Evolutionary conservation across 2,113 vertebrate genomes (phyloP).

Genomic region (Thamnophis sirtalis): DNA sequence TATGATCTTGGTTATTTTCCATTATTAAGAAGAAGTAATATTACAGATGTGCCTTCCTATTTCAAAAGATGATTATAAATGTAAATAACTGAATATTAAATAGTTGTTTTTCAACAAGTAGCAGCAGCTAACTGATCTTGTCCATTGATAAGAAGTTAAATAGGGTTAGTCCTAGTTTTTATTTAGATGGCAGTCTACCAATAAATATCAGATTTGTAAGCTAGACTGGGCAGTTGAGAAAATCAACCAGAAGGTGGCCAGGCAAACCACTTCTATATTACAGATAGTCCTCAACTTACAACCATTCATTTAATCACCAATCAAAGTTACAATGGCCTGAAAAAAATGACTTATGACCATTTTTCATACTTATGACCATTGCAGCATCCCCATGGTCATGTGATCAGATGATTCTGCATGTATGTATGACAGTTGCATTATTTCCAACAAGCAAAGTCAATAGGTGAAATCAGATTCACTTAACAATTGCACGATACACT

Average conservation of each 20-base stretch:
- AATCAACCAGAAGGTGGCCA: not conserved
- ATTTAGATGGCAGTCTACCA: not conserved
- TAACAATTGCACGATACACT: too few relatives aligned
- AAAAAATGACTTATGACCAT: too few relatives aligned
- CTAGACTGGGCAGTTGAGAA: not conserved
- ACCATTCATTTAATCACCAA: too few relatives aligned
- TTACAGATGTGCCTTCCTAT: not conserved
- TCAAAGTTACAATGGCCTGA: too few relatives aligned
- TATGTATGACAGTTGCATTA: too few relatives aligned
- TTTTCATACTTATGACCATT: too few relatives aligned
- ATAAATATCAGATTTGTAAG: not conserved
- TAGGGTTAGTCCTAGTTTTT: not conserved
- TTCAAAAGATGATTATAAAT: not conserved
- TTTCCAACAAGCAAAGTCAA: too few relatives aligned
- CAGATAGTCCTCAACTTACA: too few relatives aligned
- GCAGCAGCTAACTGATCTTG: not conserved
- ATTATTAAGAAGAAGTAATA: not conserved
- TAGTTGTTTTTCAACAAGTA: not conserved
- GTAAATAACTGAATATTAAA: not conserved
- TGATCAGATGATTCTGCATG: too few relatives aligned
- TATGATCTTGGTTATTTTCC: not conserved
- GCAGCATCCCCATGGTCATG: too few relatives aligned
- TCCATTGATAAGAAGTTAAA: not conserved
- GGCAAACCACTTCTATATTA: not conserved
- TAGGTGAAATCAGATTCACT: too few relatives aligned